Evolutionary conservation across 2,797 vertebrate genomes (phyloP).

Genomic region (Bovichtus variegatus): DNA sequence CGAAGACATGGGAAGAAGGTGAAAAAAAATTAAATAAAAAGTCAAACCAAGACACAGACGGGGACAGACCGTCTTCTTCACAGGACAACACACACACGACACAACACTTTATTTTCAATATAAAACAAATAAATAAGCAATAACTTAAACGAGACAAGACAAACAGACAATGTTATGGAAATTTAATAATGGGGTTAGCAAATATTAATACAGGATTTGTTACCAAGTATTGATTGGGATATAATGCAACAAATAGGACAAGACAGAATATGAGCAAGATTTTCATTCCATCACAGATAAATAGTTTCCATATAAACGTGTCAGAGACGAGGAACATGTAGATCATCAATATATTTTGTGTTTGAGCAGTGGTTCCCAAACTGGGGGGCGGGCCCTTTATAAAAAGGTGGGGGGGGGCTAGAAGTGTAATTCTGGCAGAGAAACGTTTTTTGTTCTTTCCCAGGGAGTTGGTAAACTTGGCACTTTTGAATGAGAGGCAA

Average conservation of each 20-base stretch:
- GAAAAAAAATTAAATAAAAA: background rate
- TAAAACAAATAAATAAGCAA: conserved; percentile 55
- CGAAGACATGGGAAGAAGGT: background rate
- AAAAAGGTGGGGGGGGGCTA: no score
- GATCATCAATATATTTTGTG: background rate
- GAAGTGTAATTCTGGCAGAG: no score
- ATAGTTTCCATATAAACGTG: background rate
- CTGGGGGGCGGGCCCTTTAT: no score
- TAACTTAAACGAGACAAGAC: conserved; percentile 54
- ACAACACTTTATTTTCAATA: conserved; percentile 40
- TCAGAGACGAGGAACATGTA: background rate
- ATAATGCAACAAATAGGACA: background rate
- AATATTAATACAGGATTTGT: conserved; percentile 14
- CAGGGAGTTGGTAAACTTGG: no score
- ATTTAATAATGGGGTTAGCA: conserved; percentile 50
- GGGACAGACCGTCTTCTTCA: conserved; percentile 9
- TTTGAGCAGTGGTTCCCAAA: no score
- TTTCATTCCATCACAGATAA: conserved; percentile 1
- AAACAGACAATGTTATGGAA: conserved; percentile 28
- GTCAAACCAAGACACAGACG: background rate
- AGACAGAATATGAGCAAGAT: conserved; percentile 3
- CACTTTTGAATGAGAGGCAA: no score
- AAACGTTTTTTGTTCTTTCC: no score
- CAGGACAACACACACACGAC: conserved; percentile 20
- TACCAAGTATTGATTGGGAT: background rate